Evolutionary conservation across 2,113 vertebrate species (phyloP), one percentile per base, ranked within the genome.

Genomic region (Thamnophis sirtalis): DNA sequence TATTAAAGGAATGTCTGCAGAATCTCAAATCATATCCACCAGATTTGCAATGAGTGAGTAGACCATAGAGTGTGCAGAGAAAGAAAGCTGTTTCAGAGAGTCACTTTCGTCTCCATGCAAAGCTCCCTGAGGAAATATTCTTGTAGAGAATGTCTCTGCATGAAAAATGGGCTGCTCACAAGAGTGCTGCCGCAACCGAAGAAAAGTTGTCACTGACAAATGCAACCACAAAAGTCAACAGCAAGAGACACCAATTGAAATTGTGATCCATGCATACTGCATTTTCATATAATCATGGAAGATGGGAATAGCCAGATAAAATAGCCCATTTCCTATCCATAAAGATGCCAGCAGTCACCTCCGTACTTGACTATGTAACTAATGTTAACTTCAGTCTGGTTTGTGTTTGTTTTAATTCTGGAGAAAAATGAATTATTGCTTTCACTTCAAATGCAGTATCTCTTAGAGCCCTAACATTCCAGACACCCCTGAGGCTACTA

Each of bases 131-230:
- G 91, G 86, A 92, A 43, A 58, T 13, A 84, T 84, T 49, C 53
- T 84, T 58, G 43, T n/a, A 88, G 53, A 58, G 87, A 89, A 84
- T 84, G 86, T 33, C 63, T 88, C 17, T 88, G 68, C 87, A 84
- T 89, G 63, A 89, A 88, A 92, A 92, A 92, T 88, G 63, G 55
- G 51, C 43, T 13, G 38, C 51, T 56, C 15, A 92, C 49, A 92
- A 88, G 88, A 50, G 21, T 89, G 87, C 63, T 21, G 13, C 24
- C 7, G 19, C 68, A 24, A 89, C 50, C 11, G 5, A 84, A 53
- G 43, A 56, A 89, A 92, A n/a, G 8, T 17, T 84, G 87, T 92
- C 68, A 92, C 68, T 92, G 87, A 92, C 43, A 92, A 92, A 89
- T 84, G 38, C 26, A 38, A 89, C 33, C 56, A 22, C 53, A 92